Base-by-base conservation (phyloP, 2,888 invertebrate genomes). In the Chromoteleia sp. region DNA sequence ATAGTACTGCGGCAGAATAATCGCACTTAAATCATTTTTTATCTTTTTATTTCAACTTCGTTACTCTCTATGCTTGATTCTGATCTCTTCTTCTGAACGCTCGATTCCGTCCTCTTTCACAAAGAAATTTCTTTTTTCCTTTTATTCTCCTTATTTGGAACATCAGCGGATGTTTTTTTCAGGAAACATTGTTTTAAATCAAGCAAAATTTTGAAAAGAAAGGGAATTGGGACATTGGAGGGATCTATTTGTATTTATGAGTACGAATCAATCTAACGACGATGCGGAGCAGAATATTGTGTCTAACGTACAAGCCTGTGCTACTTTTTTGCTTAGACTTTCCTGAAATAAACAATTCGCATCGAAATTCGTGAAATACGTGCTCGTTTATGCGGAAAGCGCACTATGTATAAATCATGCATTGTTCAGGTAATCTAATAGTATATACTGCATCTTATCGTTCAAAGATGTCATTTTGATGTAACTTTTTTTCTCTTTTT, bases 1-100 rank as follows among this genome's bases (percentile, higher is more conserved):
- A 89, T 89, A 92, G 91, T 88, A 85, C 89, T 90, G 89, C 90
- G 87, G 89, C 88, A 89, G 88, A 88, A 84, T 84, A 83, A 84
- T 87, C 86, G 87, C 86, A 86, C 88, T 87, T 89, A 87, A 87
- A 81, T 85, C 82, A 12, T 39, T 63, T 54, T 81, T 84, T 84
- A 83, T 86, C 85, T 86, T 84, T 86, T 76, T 83, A 85, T 77
- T 75, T 80, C 81, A 84, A 17, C 45, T 52, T 70, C 21, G 17
- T 70, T 25, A 68, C 10, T 76, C 56, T 71, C 43, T 75, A 48
- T 14, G 21, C 21, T 39, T 21, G 33, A 43, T 54, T 17, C 41
- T 29, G 59, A n/a, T 63, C 30, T 29, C 33, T 17, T 45, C 30
- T 48, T 43, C 17, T 6, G 43, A 43, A 43, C 43, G 43, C 17